phyloP scores from a whole-genome alignment of 2,113 vertebrate species.

The Conger conger region DNA sequence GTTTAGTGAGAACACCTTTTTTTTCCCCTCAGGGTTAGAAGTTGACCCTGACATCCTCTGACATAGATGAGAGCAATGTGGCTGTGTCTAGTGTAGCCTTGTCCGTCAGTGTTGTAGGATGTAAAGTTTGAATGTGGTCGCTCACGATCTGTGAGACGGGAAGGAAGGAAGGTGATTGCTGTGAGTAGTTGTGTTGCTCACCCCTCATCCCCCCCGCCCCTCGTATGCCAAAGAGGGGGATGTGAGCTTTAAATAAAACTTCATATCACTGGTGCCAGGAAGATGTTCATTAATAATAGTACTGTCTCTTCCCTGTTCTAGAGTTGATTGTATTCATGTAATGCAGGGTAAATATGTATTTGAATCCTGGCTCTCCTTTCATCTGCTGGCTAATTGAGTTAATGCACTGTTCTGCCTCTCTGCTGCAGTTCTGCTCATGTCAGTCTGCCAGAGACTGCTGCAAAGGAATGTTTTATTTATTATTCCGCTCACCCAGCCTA shows the following conservation, averaged over 20 bases:
- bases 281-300: neutral
- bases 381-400: conserved; percentile 27
- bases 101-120: neutral
- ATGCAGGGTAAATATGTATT: conserved; percentile 12
- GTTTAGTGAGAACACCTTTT: neutral
- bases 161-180: neutral
- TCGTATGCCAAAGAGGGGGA: neutral
- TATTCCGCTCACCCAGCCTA: neutral
- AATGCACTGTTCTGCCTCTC: neutral
- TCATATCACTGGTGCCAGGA: conserved; percentile 5
- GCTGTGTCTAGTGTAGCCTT: too few species aligned
- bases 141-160: neutral
- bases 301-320: neutral
- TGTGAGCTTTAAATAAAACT: neutral
- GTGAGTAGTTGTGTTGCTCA: neutral
- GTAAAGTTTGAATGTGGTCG: neutral
- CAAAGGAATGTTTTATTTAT: neutral
- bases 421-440: neutral
- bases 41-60: neutral
- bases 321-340: neutral
- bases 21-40: neutral
- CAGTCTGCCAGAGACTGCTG: neutral
- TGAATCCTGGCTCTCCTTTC: conserved; percentile 11
- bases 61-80: too few species aligned
- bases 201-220: neutral